Base-by-base conservation (phyloP, 1,140 invertebrate genomes). In the Nymphalis io region DNA sequence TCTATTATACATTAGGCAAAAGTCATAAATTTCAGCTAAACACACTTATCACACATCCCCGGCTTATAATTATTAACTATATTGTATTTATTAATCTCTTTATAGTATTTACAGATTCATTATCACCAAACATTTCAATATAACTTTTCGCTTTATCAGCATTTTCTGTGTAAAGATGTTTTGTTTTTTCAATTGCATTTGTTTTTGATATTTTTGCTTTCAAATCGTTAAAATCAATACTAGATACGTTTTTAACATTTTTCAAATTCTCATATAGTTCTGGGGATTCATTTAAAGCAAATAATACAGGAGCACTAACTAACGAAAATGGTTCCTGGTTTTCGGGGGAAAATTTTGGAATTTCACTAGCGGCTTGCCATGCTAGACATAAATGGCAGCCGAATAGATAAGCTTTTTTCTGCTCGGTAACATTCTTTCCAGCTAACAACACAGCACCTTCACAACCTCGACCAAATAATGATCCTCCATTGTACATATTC, bases 321-420 rank as follows among this genome's bases (percentile, higher is more conserved):
- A 91, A 73, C 13, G 87, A 89, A 48, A 96, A 89, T 79, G 92
- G 93, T 70, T 94, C 94, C 38, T 93, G 84, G 42, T 81, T 85
- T 15, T 88, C 85, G n/a, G 87, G 88, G 51, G 81, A 82, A 38
- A 89, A 80, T 40, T 85, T 86, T 70, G 92, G 87, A 38, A 95
- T 81, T 69, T 95, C 95, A 53, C 93, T 90, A 23, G 93, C 93
- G 10, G 94, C 94, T 93, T 98, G 96, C 94, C 96, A 97, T 57
- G 96, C 95, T 68, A 97, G 92, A 60, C 96, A 96, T 46, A 98
- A 92, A 90, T 97, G 95, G 86, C 95, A 95, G 16, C 97, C 97
- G 92, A 98, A 97, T 68, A 95, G 92, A 83, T 95, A 96, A 1
- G 96, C 97, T 61, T 94, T 93, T 48, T 94, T 89, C 83, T 95